phyloP scores from a whole-genome alignment of 2,888 invertebrate species.

The Melanargia galathea region DNA sequence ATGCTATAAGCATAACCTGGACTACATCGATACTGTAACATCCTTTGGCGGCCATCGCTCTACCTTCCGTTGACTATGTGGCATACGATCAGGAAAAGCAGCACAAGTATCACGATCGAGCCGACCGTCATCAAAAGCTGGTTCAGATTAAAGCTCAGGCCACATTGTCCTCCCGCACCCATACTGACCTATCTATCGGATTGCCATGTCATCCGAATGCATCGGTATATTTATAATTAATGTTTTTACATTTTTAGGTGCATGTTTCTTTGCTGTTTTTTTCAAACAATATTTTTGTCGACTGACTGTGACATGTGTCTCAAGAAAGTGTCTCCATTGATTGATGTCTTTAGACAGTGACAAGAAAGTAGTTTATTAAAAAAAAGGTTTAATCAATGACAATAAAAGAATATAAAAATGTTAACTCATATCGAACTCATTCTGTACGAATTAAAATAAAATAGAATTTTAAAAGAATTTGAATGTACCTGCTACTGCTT shows the following conservation, averaged over 20 bases:
- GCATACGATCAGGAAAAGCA: constrained; percentile 65
- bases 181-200: constrained; percentile 36
- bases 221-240: constrained; percentile 12
- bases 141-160: constrained; percentile 58
- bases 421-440: too few species aligned
- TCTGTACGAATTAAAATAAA: too few species aligned
- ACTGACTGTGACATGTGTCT: background rate
- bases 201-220: constrained; percentile 24
- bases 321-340: background rate
- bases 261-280: background rate
- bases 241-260: constrained; percentile 27
- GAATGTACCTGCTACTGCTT: too few species aligned
- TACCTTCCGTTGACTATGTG: constrained; percentile 60
- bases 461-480: too few species aligned
- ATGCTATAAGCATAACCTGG: constrained; percentile 58
- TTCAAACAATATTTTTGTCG: constrained; percentile 11
- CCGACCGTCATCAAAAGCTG: constrained; percentile 66
- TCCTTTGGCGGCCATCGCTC: constrained; percentile 35
- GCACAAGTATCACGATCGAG: constrained; percentile 60
- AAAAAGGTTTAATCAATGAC: background rate
- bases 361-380: background rate
- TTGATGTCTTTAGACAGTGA: background rate
- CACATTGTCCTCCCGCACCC: constrained; percentile 46
- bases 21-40: constrained; percentile 56
- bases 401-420: too few species aligned